Evolutionary conservation across 2,888 invertebrate species (phyloP), one percentile per base, ranked within the genome.

Genomic region (Lumbricus terrestris): DNA sequence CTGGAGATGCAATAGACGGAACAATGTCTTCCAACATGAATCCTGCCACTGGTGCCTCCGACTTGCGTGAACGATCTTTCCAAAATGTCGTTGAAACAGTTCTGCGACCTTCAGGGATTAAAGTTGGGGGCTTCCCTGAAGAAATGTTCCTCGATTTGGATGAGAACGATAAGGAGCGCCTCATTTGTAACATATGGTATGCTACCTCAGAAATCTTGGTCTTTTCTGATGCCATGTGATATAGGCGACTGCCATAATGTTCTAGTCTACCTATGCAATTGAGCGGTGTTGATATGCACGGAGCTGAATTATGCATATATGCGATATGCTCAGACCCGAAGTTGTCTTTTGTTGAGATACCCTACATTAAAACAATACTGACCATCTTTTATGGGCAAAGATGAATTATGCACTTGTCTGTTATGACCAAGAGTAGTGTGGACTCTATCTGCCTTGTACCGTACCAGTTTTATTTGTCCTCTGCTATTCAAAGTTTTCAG

Each of bases 111-210:
- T 90, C 91, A 40, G 92, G 91, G 8, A 92, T 94, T 69, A 94
- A 94, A 89, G 93, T 94, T 23, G 94, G 94, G 0, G 94, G 94
- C 4, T 93, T 94, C 90, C 93, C 93, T 11, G 94, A 94, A 38
- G 94, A 94, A 20, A 93, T 94, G 83, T 94, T 94, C 90, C 29
- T 93, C 29, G 93, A 94, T 88, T 92, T 94, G n/a, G 91, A 92
- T 0, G 94, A 94, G 20, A 93, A 93, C 18, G 94, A 94, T 88
- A 93, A 92, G 88, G 93, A 94, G 54, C 92, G 93, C n/a, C 93
- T 93, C 88, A 93, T 93, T 85, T 94, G 94, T 89, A 93, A 93
- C 83, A 94, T 94, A 88, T 94, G 94, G 94, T 94, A 90, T 90
- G 93, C 89, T 69, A 1, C 11, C n/a, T 69, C 29, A 69, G 69